phyloP scores from a whole-genome alignment of 1,140 invertebrate species.

The Camponotus pennsylvanicus region DNA sequence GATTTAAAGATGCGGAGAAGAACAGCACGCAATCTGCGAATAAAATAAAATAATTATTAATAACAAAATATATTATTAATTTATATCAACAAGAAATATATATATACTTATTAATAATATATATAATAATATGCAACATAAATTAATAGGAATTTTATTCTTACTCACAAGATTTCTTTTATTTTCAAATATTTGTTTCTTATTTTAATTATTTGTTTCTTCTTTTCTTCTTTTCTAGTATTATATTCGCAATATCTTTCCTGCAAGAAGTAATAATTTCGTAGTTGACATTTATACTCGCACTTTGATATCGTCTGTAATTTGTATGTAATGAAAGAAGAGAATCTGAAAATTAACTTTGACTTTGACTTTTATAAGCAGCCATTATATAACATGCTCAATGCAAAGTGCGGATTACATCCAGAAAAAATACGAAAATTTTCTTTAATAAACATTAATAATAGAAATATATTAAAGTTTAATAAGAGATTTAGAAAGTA shows the following conservation, averaged over 20 bases:
- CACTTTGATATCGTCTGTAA: constrained; percentile 15
- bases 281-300: constrained; percentile 30
- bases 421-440: not conserved
- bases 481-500: not conserved
- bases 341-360: not conserved
- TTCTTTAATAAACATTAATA: not conserved
- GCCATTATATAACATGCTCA: not conserved
- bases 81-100: too few relatives aligned
- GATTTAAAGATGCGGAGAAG: too few relatives aligned
- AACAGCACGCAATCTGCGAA: too few relatives aligned
- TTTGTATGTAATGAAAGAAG: constrained; percentile 28
- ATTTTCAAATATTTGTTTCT: not conserved
- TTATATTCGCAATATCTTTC: not conserved
- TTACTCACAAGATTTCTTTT: not conserved
- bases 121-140: not conserved
- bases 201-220: not conserved
- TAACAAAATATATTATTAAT: too few relatives aligned
- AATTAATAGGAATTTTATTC: not conserved
- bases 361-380: constrained; percentile 39
- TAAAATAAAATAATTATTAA: too few relatives aligned
- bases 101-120: not conserved
- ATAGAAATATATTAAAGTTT: constrained; percentile 13
- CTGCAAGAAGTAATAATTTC: constrained; percentile 24
- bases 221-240: too few relatives aligned
- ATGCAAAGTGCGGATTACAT: not conserved